These are phyloP conservation scores for Danaus plexippus DNA, from an alignment of 1,140 invertebrate species.

Conservation along the genomic window DNA sequence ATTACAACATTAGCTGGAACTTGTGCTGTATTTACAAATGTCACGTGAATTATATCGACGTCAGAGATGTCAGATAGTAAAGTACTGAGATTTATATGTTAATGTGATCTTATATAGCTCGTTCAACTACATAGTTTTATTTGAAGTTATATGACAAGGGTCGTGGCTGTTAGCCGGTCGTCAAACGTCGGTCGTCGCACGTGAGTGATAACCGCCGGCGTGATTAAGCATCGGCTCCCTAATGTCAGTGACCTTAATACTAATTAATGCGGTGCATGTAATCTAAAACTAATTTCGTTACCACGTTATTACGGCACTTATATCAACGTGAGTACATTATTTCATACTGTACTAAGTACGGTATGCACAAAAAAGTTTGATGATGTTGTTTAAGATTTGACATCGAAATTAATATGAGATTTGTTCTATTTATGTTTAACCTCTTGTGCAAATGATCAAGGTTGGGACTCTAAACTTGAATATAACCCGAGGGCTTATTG, in stretches of 20 bases:
- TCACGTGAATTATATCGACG: too few species aligned
- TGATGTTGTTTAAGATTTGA: too few species aligned
- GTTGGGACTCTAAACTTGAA: constrained; percentile 28
- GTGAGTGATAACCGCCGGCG: constrained; percentile 31
- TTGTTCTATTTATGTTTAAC: too few species aligned
- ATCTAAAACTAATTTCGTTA: constrained; percentile 3
- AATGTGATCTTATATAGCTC: too few species aligned
- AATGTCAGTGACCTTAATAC: constrained; percentile 1
- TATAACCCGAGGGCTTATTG: constrained; percentile 37
- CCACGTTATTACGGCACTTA: not conserved
- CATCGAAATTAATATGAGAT: too few species aligned
- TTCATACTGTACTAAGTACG: too few species aligned
- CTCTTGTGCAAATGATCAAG: constrained; percentile 8
- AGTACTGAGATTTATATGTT: too few species aligned
- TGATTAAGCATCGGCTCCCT: constrained; percentile 14
- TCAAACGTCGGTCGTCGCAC: constrained; percentile 13
- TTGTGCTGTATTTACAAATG: too few species aligned
- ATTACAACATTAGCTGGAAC: too few species aligned
- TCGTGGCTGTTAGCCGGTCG: constrained; percentile 1
- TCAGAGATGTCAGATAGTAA: too few species aligned
- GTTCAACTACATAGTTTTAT: not conserved
- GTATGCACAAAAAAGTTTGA: too few species aligned
- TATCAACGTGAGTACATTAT: too few species aligned
- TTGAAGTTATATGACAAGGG: constrained; percentile 1
- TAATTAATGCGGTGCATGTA: constrained; percentile 1